Evolutionary conservation across 2,888 invertebrate genomes (phyloP).

Genomic region (Meta bourneti): DNA sequence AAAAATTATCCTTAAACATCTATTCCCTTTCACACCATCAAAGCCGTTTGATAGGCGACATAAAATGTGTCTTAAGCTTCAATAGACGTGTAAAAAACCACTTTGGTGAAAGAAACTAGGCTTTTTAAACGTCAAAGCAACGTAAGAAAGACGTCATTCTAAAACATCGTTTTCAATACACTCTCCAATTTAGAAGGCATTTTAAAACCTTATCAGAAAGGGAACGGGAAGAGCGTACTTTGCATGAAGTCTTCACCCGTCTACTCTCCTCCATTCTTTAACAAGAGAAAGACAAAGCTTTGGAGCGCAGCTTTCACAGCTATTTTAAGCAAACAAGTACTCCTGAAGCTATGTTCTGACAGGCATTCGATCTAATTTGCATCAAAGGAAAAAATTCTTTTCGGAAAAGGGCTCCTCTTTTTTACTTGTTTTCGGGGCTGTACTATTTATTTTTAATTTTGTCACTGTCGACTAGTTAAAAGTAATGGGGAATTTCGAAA

Average conservation of each 20-base stretch:
- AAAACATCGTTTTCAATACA: slow-evolving; percentile 26
- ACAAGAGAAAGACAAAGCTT: slow-evolving; percentile 57
- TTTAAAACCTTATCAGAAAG: slow-evolving; percentile 10
- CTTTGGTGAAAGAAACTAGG: slow-evolving; percentile 9
- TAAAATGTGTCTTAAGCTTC: neutral
- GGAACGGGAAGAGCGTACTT: slow-evolving; percentile 8
- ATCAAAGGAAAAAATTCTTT: slow-evolving; percentile 1
- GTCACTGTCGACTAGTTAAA: too few relatives aligned
- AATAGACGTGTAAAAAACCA: slow-evolving; percentile 11
- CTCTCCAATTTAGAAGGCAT: slow-evolving; percentile 15
- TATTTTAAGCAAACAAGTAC: slow-evolving; percentile 58
- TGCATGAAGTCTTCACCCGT: slow-evolving; percentile 9
- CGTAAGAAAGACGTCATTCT: slow-evolving; percentile 36
- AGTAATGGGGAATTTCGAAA: too few relatives aligned
- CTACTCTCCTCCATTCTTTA: neutral
- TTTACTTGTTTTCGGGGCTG: neutral
- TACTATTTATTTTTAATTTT: neutral
- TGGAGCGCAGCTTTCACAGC: slow-evolving; percentile 62
- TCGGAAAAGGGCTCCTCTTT: neutral
- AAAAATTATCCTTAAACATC: neutral
- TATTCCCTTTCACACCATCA: neutral
- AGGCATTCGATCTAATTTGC: slow-evolving; percentile 65
- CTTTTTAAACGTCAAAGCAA: slow-evolving; percentile 47
- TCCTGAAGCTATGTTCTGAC: slow-evolving; percentile 49
- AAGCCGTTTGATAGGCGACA: slow-evolving; percentile 17